Percentiles rank a stretch among this genome's conserved stretches.
Evolutionary conservation across 2,113 vertebrate genomes (phyloP).

Genomic region (Pollachius pollachius): DNA sequence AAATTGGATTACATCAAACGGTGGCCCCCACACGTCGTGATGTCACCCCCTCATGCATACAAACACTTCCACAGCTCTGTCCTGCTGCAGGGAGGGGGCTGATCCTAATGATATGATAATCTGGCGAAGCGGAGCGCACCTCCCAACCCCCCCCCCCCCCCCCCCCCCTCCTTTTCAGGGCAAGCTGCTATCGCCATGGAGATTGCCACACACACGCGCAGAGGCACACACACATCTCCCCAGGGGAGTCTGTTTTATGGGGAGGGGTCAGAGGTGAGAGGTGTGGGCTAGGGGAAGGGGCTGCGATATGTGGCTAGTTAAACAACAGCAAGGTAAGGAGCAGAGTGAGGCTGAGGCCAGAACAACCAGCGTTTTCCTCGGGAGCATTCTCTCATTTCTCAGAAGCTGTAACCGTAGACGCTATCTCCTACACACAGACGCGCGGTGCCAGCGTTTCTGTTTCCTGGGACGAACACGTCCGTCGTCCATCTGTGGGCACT

Average conservation of each 20-base stretch:
- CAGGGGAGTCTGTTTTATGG: neutral
- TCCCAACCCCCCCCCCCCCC: neutral
- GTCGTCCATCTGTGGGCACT: constrained; percentile 62
- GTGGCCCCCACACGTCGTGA: constrained; percentile 49
- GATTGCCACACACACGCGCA: constrained; percentile 6
- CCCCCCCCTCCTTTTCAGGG: constrained; percentile 23
- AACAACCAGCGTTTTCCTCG: too few species aligned
- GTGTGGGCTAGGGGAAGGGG: neutral
- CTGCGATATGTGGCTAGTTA: neutral
- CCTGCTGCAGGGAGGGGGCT: neutral
- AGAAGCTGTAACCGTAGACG: constrained; percentile 46
- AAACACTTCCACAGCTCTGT: constrained; percentile 23
- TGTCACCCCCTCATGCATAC: constrained; percentile 39
- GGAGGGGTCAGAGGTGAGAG: neutral
- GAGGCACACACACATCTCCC: constrained; percentile 10
- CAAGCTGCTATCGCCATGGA: constrained; percentile 38
- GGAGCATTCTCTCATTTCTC: constrained; percentile 12
- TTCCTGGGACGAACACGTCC: constrained; percentile 41
- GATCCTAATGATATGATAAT: constrained; percentile 61
- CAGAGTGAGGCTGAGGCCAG: too few species aligned
- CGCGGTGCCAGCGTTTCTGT: constrained; percentile 31
- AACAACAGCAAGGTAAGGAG: neutral
- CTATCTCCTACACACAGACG: constrained; percentile 7
- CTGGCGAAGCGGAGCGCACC: constrained; percentile 33
- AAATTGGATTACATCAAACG: constrained; percentile 68